Evolutionary conservation across 2,113 vertebrate genomes (phyloP).

Genomic region (Thamnophis sirtalis): DNA sequence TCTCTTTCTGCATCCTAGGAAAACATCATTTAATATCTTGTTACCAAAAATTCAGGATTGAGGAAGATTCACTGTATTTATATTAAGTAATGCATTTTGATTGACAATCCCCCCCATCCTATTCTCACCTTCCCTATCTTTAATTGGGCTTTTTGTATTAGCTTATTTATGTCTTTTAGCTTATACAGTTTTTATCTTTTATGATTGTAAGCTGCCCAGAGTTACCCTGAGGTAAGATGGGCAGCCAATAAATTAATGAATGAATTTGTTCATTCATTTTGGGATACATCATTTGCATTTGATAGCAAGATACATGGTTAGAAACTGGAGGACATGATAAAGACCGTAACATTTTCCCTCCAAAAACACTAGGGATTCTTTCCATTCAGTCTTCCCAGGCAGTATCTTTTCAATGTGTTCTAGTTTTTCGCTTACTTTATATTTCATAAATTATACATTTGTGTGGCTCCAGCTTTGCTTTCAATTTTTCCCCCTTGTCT

Average conservation of each 20-base stretch:
- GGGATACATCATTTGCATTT: background rate
- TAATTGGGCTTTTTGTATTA: background rate
- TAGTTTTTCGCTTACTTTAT: constrained; percentile 43
- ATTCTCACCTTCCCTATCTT: background rate
- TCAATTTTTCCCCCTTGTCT: constrained; percentile 11
- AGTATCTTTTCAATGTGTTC: constrained; percentile 23
- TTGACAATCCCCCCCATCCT: background rate
- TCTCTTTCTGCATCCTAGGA: background rate
- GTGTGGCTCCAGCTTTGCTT: constrained; percentile 24
- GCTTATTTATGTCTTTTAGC: background rate
- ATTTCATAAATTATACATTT: constrained; percentile 53
- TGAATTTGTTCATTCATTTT: rapidly evolving
- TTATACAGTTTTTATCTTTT: background rate
- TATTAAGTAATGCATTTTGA: background rate
- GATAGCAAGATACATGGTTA: rapidly evolving
- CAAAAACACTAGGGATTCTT: background rate
- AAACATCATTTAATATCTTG: background rate
- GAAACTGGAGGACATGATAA: background rate
- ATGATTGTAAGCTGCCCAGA: background rate
- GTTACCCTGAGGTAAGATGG: background rate
- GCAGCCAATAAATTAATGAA: background rate
- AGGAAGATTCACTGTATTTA: background rate
- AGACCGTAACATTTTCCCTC: background rate
- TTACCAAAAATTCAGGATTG: background rate
- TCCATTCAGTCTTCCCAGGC: background rate